Evolutionary conservation across 2,797 vertebrate genomes (phyloP), one percentile per base, ranked within the genome.

Genomic region (Squalus acanthias): DNA sequence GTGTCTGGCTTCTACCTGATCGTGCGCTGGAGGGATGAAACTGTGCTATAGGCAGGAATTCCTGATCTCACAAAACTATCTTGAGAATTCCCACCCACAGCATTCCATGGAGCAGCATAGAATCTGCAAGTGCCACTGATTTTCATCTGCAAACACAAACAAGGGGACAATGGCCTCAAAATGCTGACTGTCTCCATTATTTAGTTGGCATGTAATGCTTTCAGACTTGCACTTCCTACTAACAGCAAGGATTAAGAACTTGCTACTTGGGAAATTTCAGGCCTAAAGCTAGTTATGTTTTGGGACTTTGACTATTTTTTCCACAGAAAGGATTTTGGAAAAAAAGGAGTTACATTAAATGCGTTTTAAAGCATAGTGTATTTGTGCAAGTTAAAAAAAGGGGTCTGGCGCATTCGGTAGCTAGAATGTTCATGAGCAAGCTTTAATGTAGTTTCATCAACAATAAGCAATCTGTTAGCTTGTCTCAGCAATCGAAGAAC

Each of bases 21-120:
- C n/a, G 15, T 69, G 33, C n/a, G 67, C 60, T n/a, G 33, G 33
- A n/a, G 60, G 89, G 60, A n/a, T 65, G 8, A n/a, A 69, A 63
- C 63, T 46, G n/a, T 22, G 24, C 6, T 46, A n/a, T 92, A 69
- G 63, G 63, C 63, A 39, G 63, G 63, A 69, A 93, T 93, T 93
- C 63, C 91, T 93, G 91, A 93, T 93, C 91, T 69, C 63, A 33
- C 88, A n/a, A 46, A 93, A 93, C 91, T 67, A 93, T 93, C 91
- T 24, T 8, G 91, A 93, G 65, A 93, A 93, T 93, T 93, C 91
- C 20, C n/a, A 93, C 91, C 91, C 91, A 93, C 65, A 67, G 17
- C 91, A 93, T 93, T 69, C 91, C 63, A 69, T 24, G 6, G 7
- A 67, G 9, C 91, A 46, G n/a, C n/a, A 93, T 9, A 39, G 7